These are phyloP conservation scores for Molossus alvarezi DNA, from an alignment of 2,797 vertebrate genomes.

Conservation along the genomic window DNA sequence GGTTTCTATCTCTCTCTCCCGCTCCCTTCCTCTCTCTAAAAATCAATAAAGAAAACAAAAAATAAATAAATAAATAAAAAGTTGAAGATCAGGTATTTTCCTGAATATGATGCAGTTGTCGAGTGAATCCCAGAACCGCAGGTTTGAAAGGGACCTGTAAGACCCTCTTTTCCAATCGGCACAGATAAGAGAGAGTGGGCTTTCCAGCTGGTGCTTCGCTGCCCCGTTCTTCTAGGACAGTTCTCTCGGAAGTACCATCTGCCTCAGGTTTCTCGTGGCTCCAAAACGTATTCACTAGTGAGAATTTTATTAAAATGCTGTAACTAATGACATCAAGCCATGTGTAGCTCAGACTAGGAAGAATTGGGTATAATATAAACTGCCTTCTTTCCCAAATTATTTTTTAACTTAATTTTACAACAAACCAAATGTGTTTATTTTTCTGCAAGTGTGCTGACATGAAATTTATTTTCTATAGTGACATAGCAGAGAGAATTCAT, in stretches of 20 bases:
- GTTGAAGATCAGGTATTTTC: slow-evolving; percentile 59
- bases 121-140: not conserved
- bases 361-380: not conserved
- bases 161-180: slow-evolving; percentile 20
- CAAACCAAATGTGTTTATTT: slow-evolving; percentile 42
- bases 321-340: slow-evolving; percentile 21
- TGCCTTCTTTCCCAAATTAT: not conserved
- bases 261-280: slow-evolving; percentile 7
- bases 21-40: too few relatives aligned
- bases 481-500: slow-evolving; percentile 15
- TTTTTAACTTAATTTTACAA: slow-evolving; percentile 48
- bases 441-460: not conserved
- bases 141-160: slow-evolving; percentile 29
- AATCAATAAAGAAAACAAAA: too few relatives aligned
- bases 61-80: not conserved
- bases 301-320: slow-evolving; percentile 8
- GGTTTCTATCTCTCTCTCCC: too few relatives aligned
- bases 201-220: slow-evolving; percentile 53
- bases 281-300: slow-evolving; percentile 12
- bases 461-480: slow-evolving; percentile 63
- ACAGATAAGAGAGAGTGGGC: not conserved
- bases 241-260: not conserved
- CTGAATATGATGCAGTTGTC: not conserved
- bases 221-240: slow-evolving; percentile 50
- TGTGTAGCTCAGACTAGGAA: not conserved